phyloP scores from a whole-genome alignment of 2,113 vertebrate species.

The Thomomys bottae region DNA sequence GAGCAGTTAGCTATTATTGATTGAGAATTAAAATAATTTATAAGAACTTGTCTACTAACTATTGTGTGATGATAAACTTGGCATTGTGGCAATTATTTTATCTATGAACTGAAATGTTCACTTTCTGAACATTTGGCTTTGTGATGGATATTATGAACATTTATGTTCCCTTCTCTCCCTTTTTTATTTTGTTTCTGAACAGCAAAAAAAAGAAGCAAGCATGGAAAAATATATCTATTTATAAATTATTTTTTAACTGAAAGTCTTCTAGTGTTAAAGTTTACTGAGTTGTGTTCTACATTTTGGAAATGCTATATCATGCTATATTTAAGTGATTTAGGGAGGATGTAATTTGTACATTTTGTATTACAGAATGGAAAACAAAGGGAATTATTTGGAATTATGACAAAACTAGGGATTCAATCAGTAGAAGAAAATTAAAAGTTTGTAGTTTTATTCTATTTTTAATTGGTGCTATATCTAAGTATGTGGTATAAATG shows the following conservation, averaged over 20 bases:
- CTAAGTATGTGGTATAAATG: neutral
- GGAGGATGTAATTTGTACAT: neutral
- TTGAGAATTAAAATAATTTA: conserved; percentile 35
- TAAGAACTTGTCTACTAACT: conserved; percentile 53
- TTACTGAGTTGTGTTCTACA: neutral
- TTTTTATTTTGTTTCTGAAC: neutral
- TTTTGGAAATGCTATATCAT: neutral
- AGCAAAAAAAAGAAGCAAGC: neutral
- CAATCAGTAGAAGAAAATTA: neutral
- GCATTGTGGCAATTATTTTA: conserved; percentile 42
- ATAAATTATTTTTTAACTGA: neutral
- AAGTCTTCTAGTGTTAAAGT: neutral
- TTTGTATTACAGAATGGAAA: neutral
- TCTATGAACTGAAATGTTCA: neutral
- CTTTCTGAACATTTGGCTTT: neutral
- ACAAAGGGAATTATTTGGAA: neutral
- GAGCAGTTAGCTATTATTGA: conserved; percentile 47
- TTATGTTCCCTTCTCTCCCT: neutral
- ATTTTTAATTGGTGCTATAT: neutral
- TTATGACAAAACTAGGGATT: neutral
- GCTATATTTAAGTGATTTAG: neutral
- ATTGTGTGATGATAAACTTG: neutral
- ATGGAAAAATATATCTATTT: neutral
- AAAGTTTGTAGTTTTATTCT: neutral
- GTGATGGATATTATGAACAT: neutral